A percentile compares a stretch with the other conserved stretches of the same genome.
These are phyloP conservation scores for Antheraea pernyi DNA, from an alignment of 1,140 invertebrate species.

Conservation along the genomic window DNA sequence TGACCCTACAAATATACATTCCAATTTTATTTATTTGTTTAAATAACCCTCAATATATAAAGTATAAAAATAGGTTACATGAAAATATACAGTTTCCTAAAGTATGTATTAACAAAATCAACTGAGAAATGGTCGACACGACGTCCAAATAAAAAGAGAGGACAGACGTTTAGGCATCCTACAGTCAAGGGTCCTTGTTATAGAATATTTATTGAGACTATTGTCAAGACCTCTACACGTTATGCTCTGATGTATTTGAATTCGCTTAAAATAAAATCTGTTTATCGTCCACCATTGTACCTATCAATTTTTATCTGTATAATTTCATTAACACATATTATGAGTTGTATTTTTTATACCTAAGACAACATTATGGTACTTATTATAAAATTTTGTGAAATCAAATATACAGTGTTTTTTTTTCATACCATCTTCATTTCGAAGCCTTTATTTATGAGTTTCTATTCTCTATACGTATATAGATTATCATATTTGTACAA, in stretches of 20 bases:
- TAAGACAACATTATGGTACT: too few relatives aligned
- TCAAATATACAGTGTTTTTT: too few relatives aligned
- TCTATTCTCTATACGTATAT: too few relatives aligned
- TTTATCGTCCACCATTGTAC: not conserved
- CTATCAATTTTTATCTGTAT: too few relatives aligned
- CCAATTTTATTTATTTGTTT: too few relatives aligned
- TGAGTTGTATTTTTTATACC: too few relatives aligned
- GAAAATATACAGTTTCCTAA: not conserved
- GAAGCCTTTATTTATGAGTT: too few relatives aligned
- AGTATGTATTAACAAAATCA: not conserved
- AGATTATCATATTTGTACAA: too few relatives aligned
- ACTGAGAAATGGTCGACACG: not conserved
- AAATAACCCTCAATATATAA: not conserved
- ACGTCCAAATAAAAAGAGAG: not conserved
- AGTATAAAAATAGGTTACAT: not conserved
- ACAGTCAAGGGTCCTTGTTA: slow-evolving; percentile 1
- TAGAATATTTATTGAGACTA: not conserved
- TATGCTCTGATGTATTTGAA: not conserved
- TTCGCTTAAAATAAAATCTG: not conserved
- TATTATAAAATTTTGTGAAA: too few relatives aligned
- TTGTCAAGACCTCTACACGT: not conserved
- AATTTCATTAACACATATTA: too few relatives aligned
- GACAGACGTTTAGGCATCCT: not conserved
- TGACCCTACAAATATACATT: too few relatives aligned
- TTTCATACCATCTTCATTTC: too few relatives aligned